phyloP scores from a whole-genome alignment of 2,888 invertebrate genomes.

The Ellobium chinense region DNA sequence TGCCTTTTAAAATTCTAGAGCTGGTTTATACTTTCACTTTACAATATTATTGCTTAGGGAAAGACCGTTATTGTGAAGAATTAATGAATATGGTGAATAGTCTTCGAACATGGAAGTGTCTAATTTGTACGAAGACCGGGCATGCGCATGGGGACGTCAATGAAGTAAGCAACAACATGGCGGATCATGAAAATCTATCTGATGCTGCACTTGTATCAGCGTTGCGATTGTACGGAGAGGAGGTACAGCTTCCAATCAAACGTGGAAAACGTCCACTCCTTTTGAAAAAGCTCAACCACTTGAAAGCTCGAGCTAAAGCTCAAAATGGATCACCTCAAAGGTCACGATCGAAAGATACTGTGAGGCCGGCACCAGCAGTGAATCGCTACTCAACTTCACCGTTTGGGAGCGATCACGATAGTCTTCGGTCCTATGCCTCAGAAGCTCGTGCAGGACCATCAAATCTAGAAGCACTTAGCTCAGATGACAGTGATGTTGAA shows the following conservation, averaged over 20 bases:
- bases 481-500: constrained; percentile 53
- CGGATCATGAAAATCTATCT: constrained; percentile 61
- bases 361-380: constrained; percentile 9
- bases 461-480: constrained; percentile 48
- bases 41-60: too few relatives aligned
- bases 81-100: too few relatives aligned
- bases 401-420: not conserved
- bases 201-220: constrained; percentile 64
- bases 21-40: too few relatives aligned
- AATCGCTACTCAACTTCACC: constrained; percentile 53
- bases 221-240: constrained; percentile 66
- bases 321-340: not conserved
- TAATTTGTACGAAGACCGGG: too few relatives aligned
- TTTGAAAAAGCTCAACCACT: constrained; percentile 70
- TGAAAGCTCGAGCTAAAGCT: constrained; percentile 54
- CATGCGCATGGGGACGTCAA: constrained; percentile 18
- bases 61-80: too few relatives aligned
- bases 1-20: too few relatives aligned
- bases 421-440: not conserved
- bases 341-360: not conserved
- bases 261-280: constrained; percentile 62
- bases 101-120: too few relatives aligned
- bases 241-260: constrained; percentile 64
- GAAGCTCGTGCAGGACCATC: constrained; percentile 4
- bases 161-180: constrained; percentile 60